These are phyloP conservation scores for Centruroides vittatus DNA, from an alignment of 1,140 invertebrate genomes.

Conservation along the genomic window DNA sequence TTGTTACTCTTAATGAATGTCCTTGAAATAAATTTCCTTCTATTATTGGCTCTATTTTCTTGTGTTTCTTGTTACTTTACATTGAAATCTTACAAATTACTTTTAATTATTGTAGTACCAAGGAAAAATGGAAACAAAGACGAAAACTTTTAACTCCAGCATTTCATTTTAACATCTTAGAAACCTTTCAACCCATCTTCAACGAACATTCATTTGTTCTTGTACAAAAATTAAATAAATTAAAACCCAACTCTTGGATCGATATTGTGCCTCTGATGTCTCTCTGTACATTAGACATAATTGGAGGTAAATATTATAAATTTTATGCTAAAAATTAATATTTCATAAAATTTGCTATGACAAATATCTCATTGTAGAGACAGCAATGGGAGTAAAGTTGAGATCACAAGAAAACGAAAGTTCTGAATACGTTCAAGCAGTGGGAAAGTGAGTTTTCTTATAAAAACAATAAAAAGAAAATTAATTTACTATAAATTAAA, in stretches of 20 bases:
- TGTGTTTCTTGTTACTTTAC: too few species aligned
- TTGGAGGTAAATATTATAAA: conserved; percentile 8
- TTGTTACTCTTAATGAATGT: too few species aligned
- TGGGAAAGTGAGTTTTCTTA: conserved; percentile 7
- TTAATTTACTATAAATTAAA: too few species aligned
- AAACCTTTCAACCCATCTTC: conserved; percentile 37
- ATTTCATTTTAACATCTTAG: conserved; percentile 36
- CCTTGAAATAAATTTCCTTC: too few species aligned
- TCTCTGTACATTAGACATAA: conserved; percentile 8
- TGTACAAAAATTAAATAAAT: conserved; percentile 20
- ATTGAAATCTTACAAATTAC: too few species aligned
- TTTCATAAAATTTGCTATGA: too few species aligned
- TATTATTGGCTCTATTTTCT: too few species aligned
- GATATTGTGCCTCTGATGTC: conserved; percentile 1
- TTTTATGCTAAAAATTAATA: too few species aligned
- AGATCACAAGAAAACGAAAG: conserved; percentile 48
- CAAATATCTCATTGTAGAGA: conserved; percentile 49
- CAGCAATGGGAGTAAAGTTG: conserved; percentile 62
- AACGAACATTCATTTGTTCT: conserved; percentile 34
- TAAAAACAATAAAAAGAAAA: too few species aligned
- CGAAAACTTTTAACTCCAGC: conserved; percentile 36
- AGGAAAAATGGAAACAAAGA: conserved; percentile 33
- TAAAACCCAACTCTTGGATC: conserved; percentile 16
- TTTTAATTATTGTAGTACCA: conserved; percentile 10
- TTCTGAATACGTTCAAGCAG: conserved; percentile 56